Percentiles rank a stretch among this genome's conserved stretches.
Evolutionary conservation across 1,140 invertebrate species (phyloP).

Genomic region (Drosophila kikkawai): DNA sequence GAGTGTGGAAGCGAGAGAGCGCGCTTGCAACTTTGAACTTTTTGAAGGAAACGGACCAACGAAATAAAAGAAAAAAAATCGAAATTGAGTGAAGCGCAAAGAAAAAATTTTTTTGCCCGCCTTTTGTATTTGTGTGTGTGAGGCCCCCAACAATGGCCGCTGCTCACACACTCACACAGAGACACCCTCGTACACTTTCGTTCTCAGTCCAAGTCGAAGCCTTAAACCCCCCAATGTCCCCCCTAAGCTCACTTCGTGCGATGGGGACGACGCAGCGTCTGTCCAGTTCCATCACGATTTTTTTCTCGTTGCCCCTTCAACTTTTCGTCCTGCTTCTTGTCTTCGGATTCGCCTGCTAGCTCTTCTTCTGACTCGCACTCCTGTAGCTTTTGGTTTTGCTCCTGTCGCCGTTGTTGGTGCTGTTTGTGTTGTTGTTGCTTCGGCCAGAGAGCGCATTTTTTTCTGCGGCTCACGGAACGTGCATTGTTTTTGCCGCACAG

Average conservation of each 20-base stretch:
- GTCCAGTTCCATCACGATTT: constrained; percentile 75
- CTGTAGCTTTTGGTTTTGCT: constrained; percentile 26
- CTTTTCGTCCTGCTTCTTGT: constrained; percentile 82
- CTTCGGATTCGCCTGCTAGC: constrained; percentile 73
- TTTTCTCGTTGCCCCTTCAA: constrained; percentile 61
- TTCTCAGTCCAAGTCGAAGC: constrained; percentile 74
- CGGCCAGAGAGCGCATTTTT: constrained; percentile 65
- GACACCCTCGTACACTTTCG: constrained; percentile 71
- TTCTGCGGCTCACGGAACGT: constrained; percentile 59
- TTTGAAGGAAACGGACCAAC: constrained; percentile 69
- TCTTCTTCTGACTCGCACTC: constrained; percentile 36
- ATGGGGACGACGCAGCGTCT: constrained; percentile 65
- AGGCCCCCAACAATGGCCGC: constrained; percentile 70
- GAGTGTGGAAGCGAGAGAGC: constrained; percentile 44
- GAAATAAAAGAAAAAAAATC: constrained; percentile 73
- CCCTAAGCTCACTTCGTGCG: constrained; percentile 19
- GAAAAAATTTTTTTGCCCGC: constrained; percentile 65
- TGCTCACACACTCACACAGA: constrained; percentile 45
- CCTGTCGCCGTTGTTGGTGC: constrained; percentile 32
- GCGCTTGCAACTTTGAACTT: constrained; percentile 79
- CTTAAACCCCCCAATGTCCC: constrained; percentile 17
- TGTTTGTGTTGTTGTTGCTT: constrained; percentile 23
- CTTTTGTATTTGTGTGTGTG: constrained; percentile 34
- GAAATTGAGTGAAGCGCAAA: constrained; percentile 80
- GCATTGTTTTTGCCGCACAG: constrained; percentile 79